Base-by-base conservation (phyloP, 2,888 invertebrate genomes). In the Ornithoptera priamus region DNA sequence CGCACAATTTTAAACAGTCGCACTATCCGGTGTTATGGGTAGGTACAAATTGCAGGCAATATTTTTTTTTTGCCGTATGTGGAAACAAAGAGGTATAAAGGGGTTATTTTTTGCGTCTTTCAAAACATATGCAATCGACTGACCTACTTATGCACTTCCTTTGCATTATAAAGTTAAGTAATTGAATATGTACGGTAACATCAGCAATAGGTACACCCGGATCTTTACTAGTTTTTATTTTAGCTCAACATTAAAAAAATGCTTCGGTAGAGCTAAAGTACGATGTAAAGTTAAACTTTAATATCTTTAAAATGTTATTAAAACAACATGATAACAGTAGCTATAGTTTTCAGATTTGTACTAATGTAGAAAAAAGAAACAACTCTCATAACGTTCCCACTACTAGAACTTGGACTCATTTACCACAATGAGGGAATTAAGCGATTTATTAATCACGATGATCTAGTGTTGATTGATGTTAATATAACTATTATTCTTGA, bases 141-240 rank as follows among this genome's bases (percentile, higher is more conserved):
- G 85, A 92, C 92, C 92, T 89, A 92, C 90, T 90, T 92, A 90
- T 87, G 82, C 82, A 89, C 90, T 88, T 92, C 92, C 91, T 91
- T 78, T 86, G 85, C 87, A 83, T 86, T 84, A 87, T 89, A 90
- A 87, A 89, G 90, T 89, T 67, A 36, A 46, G 67, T 91, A 86
- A 88, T 87, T 80, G 82, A 84, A 87, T 89, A 89, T 90, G 87
- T 87, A 85, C 86, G 81, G 80, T 80, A 82, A 79, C 77, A 84
- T 75, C 77, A 78, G 81, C 81, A 15, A 58, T 57, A 24, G 30
- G 39, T 50, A 50, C 18, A 15, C 18, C 12, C 50, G 50, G 50
- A 50, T 50, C 18, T 50, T 18, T 50, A 15, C 18, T 50, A 62
- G 62, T 66, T 65, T 56, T 61, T 53, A 17, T 61, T 36, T 36